Evolutionary conservation across 2,888 invertebrate genomes (phyloP).

Genomic region (Stegophylla sp.): DNA sequence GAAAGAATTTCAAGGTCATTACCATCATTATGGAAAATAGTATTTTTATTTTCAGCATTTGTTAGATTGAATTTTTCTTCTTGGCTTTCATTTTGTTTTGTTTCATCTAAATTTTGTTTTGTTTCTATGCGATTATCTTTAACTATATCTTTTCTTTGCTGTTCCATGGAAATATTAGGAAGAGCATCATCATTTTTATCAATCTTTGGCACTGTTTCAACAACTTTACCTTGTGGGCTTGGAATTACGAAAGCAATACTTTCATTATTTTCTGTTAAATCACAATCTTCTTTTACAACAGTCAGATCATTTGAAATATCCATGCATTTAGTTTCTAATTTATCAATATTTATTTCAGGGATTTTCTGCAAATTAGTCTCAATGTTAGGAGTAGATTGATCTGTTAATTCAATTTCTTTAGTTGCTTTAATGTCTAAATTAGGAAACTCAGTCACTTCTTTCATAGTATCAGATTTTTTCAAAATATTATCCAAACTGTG

Average conservation of each 20-base stretch:
- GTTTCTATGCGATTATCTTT: not conserved
- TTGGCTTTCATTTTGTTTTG: not conserved
- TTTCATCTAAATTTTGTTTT: not conserved
- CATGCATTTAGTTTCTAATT: not conserved
- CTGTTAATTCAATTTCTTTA: not conserved
- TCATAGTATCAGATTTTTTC: not conserved
- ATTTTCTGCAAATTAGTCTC: not conserved
- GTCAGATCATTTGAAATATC: conserved; percentile 9
- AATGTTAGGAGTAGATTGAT: not conserved
- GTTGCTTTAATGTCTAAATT: not conserved
- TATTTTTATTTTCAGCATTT: not conserved
- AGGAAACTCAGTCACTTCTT: not conserved
- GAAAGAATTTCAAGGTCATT: not conserved
- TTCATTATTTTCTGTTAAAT: conserved; percentile 13
- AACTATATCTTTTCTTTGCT: too few species aligned
- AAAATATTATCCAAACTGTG: conserved; percentile 26
- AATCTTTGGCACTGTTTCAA: too few species aligned
- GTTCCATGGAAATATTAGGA: too few species aligned
- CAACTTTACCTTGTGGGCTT: too few species aligned
- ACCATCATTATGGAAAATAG: not conserved
- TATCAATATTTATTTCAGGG: conserved; percentile 23
- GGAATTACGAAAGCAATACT: not conserved
- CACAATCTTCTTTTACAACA: conserved; percentile 14
- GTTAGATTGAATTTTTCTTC: too few species aligned
- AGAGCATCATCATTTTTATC: too few species aligned